phyloP scores from a whole-genome alignment of 2,797 vertebrate genomes.

The Gymnopithys bicolor region DNA sequence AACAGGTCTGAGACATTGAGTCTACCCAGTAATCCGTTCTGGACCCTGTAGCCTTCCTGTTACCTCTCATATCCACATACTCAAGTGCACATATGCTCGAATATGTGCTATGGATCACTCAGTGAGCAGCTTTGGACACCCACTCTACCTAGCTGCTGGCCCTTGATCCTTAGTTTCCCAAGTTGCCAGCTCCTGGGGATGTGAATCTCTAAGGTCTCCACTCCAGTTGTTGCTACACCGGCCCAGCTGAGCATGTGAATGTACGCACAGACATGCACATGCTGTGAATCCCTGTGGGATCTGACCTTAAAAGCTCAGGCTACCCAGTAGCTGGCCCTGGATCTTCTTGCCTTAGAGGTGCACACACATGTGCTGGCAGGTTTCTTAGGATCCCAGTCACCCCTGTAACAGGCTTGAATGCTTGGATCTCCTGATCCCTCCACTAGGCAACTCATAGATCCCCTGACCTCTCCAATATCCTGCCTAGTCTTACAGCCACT shows the following conservation, averaged over 20 bases:
- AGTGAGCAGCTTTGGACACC: neutral
- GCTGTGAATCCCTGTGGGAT: neutral
- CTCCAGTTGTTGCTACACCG: neutral
- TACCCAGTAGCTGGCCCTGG: neutral
- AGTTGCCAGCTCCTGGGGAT: neutral
- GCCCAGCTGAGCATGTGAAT: fast-evolving
- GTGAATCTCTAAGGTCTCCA: neutral
- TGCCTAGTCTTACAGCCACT: neutral
- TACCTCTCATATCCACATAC: fast-evolving
- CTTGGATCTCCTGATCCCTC: neutral
- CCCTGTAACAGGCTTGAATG: neutral
- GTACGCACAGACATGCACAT: fast-evolving
- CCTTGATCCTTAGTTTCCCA: neutral
- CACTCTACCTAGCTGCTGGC: neutral
- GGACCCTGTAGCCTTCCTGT: neutral
- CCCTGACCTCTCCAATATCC: neutral
- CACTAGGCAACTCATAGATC: fast-evolving
- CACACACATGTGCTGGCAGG: fast-evolving
- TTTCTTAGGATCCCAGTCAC: neutral
- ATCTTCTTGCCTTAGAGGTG: neutral
- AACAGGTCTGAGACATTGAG: neutral
- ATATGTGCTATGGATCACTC: neutral
- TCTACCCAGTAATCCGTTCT: neutral
- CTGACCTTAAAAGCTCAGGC: neutral
- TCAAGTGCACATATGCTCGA: neutral